Percentiles rank a stretch among this genome's conserved stretches.
phyloP scores from a whole-genome alignment of 2,113 vertebrate genomes.

The Diphyllodes magnificus region DNA sequence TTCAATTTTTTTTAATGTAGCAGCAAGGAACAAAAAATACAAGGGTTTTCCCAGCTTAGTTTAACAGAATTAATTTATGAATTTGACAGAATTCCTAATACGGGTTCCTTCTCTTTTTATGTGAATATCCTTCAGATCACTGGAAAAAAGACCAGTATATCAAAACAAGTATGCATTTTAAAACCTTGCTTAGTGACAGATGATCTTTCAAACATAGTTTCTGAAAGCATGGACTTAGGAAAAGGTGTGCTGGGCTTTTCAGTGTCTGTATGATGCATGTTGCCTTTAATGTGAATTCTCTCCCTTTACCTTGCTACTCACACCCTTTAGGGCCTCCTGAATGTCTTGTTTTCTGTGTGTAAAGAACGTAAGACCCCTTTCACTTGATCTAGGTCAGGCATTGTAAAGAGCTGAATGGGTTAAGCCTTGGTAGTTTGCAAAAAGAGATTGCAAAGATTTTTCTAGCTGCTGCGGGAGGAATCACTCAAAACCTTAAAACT shows the following conservation, averaged over 20 bases:
- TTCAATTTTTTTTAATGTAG: not conserved
- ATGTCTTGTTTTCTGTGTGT: not conserved
- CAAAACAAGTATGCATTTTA: not conserved
- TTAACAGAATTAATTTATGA: not conserved
- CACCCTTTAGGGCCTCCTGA: not conserved
- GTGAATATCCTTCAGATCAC: not conserved
- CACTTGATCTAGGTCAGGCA: conserved; percentile 47
- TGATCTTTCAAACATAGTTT: not conserved
- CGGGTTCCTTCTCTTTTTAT: not conserved
- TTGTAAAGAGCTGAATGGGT: conserved; percentile 36
- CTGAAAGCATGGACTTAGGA: not conserved
- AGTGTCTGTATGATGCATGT: not conserved
- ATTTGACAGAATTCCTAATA: not conserved
- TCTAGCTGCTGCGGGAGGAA: not conserved
- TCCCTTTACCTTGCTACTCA: not conserved
- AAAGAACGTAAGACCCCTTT: not conserved
- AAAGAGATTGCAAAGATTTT: not conserved
- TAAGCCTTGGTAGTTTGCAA: conserved; percentile 21
- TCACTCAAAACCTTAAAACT: not conserved
- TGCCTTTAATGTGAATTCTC: not conserved
- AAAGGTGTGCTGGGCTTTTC: not conserved
- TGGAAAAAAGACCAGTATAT: not conserved
- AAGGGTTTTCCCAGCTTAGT: not conserved
- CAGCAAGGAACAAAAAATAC: not conserved
- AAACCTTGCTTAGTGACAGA: not conserved